Base-by-base conservation (phyloP, 2,113 vertebrate species). In the Halichoerus grypus region DNA sequence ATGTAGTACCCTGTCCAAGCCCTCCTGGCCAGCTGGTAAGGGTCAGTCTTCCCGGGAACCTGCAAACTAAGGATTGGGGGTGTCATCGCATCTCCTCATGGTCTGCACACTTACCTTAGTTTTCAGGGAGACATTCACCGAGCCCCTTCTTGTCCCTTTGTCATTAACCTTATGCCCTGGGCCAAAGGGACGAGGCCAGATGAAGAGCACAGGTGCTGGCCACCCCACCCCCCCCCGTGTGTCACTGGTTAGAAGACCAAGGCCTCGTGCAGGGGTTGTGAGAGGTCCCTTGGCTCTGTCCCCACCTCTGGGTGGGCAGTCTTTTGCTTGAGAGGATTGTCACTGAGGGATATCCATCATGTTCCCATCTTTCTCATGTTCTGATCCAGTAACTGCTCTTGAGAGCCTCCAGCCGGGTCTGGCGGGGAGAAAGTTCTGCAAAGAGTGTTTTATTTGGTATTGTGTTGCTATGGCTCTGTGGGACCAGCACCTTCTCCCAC, bases 381-480 rank as follows among this genome's bases (percentile, higher is more conserved):
- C 46, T 61, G 69, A 31, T 49, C 55, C 21, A 46, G 69, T 51
- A 72, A 51, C 91, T 65, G 63, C 28, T 71, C 57, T 24, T 13
- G 28, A 79, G 61, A 88, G 57, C 39, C n/a, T 57, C 31, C 22
- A 1, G 1, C 72, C 4, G 36, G n/a, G 57, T 88, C 51, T 42
- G 15, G 39, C 46, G 46, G 65, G 57, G 63, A 61, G 39, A 77
- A 83, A 11, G 69, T 90, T 88, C 72, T 13, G 0, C 19, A 7
- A 24, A 88, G 69, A 26, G 16, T 31, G 2, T 36, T 46, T 57
- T 33, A 18, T 57, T 69, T 39, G 91, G 36, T 76, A 63, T 65
- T 49, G 59, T 67, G 51, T 72, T 19, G 26, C 65, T 2, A 0
- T 59, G 1, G 8, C n/a, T 31, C 46, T 1, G 0, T 26, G 65